Conservation (phyloP, 2,113 vertebrate species). For the Panurus biarmicus region DNA sequence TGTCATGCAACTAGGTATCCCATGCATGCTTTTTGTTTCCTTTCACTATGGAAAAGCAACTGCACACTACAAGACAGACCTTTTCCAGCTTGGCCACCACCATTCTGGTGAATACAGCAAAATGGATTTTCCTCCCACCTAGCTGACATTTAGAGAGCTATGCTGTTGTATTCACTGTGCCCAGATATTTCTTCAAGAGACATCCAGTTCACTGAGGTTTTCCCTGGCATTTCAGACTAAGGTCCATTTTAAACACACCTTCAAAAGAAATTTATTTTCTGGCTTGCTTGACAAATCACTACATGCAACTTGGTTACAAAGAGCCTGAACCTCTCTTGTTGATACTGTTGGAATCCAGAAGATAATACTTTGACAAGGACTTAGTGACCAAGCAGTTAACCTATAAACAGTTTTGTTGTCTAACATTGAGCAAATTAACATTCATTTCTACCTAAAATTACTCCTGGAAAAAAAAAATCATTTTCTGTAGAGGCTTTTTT, state of each 20-base stretch:
- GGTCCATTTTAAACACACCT: neutral
- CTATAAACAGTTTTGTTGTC: neutral
- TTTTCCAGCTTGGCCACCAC: neutral
- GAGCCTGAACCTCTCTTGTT: neutral
- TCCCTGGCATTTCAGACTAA: neutral
- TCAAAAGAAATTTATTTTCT: neutral
- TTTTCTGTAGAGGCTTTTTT: neutral
- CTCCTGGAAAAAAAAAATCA: neutral
- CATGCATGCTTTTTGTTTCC: accelerated
- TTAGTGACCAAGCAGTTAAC: neutral
- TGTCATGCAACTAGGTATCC: neutral
- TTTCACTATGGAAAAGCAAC: neutral
- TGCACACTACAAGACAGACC: neutral
- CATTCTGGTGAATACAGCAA: neutral
- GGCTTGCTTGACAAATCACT: neutral
- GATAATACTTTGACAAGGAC: neutral
- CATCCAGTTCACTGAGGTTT: neutral
- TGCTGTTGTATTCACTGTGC: neutral
- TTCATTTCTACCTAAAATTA: neutral
- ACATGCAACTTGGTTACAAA: neutral
- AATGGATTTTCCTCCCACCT: neutral
- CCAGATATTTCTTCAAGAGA: neutral
- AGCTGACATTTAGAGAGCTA: neutral
- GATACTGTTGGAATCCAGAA: neutral
- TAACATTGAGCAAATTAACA: neutral